These are phyloP conservation scores for Misgurnus anguillicaudatus DNA, from an alignment of 2,113 vertebrate genomes.

Conservation along the genomic window DNA sequence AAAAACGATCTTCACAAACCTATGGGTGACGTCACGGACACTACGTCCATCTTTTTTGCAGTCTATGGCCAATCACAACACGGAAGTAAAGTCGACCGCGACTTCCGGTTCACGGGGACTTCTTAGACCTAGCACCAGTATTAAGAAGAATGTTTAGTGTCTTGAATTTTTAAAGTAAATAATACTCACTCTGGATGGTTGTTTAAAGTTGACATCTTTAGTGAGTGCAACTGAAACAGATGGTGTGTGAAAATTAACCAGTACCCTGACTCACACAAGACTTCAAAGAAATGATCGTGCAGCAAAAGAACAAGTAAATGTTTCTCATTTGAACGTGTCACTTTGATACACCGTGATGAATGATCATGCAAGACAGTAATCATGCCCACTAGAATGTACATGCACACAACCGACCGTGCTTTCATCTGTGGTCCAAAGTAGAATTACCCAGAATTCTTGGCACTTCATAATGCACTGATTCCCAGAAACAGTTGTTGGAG, in stretches of 20 bases:
- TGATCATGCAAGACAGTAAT: conserved; percentile 43
- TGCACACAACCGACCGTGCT: conserved; percentile 37
- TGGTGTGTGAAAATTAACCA: conserved; percentile 13
- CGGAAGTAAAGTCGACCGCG: no score
- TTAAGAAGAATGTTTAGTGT: background rate
- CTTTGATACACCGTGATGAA: conserved; percentile 13
- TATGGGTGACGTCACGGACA: no score
- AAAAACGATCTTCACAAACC: no score
- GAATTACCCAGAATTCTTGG: conserved; percentile 81
- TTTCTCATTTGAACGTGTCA: conserved; percentile 32
- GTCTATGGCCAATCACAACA: no score
- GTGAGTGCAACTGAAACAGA: conserved; percentile 21
- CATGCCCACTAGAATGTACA: conserved; percentile 70
- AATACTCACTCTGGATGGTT: background rate
- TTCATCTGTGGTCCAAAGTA: conserved; percentile 81
- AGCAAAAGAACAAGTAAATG: conserved; percentile 37
- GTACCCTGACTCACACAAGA: conserved; percentile 1
- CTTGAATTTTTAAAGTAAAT: background rate
- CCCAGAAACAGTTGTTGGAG: conserved; percentile 75
- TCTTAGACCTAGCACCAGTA: background rate
- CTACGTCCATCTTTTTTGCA: no score
- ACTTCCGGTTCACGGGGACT: no score
- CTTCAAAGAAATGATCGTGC: conserved; percentile 22
- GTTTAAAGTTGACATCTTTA: background rate
- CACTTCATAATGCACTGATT: conserved; percentile 79